Conservation (phyloP, 2,888 invertebrate genomes). For the Drosophila birchii region DNA sequence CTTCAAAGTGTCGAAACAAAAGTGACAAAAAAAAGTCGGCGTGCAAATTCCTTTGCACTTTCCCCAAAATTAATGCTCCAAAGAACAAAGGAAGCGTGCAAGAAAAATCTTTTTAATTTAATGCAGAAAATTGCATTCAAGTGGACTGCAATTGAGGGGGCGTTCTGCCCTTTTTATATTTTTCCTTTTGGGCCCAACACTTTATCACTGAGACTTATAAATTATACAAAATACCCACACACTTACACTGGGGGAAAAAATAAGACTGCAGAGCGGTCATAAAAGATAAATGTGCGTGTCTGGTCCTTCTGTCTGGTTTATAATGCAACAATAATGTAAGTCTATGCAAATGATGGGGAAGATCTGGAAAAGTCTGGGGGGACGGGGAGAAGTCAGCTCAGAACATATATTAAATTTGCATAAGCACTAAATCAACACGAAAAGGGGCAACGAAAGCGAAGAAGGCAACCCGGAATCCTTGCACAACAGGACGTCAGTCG, state of each 20-base stretch:
- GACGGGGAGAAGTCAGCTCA: conserved; percentile 17
- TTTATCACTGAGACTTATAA: conserved; percentile 72
- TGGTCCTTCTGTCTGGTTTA: conserved; percentile 52
- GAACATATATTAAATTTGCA: conserved; percentile 77
- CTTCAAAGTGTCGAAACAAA: conserved; percentile 79
- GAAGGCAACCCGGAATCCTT: conserved; percentile 27
- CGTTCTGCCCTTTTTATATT: conserved; percentile 1
- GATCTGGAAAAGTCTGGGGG: conserved; percentile 17
- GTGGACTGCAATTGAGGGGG: conserved; percentile 40
- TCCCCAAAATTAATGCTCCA: conserved; percentile 57
- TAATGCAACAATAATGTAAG: conserved; percentile 75
- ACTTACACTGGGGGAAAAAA: conserved; percentile 1
- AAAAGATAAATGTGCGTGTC: conserved; percentile 64
- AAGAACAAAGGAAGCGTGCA: conserved; percentile 19
- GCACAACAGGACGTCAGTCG: conserved; percentile 25
- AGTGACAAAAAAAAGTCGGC: conserved; percentile 77
- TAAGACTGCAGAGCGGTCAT: conserved; percentile 31
- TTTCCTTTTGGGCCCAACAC: conserved; percentile 28
- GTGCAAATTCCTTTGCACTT: conserved; percentile 54
- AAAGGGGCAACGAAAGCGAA: conserved; percentile 52
- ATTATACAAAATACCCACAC: conserved; percentile 55
- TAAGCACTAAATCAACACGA: conserved; percentile 80
- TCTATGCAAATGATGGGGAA: conserved; percentile 64
- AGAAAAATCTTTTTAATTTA: conserved; percentile 67
- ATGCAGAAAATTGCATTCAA: conserved; percentile 65